These are phyloP conservation scores for Artemia franciscana DNA, from an alignment of 1,140 invertebrate genomes.

Conservation along the genomic window DNA sequence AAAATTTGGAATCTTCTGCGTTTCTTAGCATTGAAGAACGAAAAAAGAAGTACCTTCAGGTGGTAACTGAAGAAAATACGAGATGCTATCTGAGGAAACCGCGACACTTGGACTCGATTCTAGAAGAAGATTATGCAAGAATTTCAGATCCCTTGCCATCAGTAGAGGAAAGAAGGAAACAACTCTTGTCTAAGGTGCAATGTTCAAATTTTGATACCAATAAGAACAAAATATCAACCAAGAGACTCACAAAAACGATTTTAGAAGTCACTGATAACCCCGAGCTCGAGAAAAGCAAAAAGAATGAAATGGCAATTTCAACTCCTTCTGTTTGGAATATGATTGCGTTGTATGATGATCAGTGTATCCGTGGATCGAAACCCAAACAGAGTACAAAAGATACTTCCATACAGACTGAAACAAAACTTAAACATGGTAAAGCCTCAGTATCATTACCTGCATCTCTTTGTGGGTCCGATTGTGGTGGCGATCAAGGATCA, in stretches of 20 bases:
- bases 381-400: neutral
- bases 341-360: neutral
- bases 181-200: neutral
- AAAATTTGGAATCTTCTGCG: neutral
- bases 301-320: neutral
- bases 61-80: neutral
- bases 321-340: neutral
- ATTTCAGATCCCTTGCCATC: neutral
- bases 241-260: neutral
- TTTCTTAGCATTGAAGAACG: neutral
- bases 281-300: neutral
- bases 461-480: neutral
- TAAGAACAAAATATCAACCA: neutral
- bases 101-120: neutral
- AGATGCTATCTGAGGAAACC: neutral
- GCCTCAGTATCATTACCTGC: neutral
- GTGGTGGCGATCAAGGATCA: neutral
- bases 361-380: no score
- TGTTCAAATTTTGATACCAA: neutral
- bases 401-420: neutral
- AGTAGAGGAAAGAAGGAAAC: neutral
- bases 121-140: neutral
- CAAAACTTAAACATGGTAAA: neutral
- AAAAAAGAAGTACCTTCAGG: neutral
- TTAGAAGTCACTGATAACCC: no score